These are phyloP conservation scores for Lasiurus cinereus DNA, from an alignment of 2,113 vertebrate genomes.

Conservation along the genomic window DNA sequence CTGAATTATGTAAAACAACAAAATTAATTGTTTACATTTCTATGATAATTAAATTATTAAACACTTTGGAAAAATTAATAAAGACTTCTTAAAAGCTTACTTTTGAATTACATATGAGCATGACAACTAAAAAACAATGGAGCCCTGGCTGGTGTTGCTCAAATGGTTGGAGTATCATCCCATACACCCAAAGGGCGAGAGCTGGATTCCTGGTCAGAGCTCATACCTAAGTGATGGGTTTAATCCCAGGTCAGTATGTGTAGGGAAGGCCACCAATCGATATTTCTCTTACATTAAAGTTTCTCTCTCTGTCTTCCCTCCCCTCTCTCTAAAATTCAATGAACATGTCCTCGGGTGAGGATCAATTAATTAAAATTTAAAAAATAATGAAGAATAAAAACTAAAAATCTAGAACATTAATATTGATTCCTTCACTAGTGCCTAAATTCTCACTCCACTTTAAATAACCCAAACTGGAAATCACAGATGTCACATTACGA, in stretches of 20 bases:
- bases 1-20: not conserved
- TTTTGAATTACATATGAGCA: constrained; percentile 16
- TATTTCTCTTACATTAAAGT: not conserved
- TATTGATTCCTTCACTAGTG: not conserved
- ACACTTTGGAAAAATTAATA: constrained; percentile 14
- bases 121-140: not conserved
- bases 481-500: not conserved
- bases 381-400: not conserved
- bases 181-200: not conserved
- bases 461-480: not conserved
- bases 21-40: not conserved
- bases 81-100: constrained; percentile 3
- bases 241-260: not conserved
- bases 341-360: not conserved
- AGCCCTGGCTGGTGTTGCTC: not conserved
- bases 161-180: not conserved
- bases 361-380: not conserved
- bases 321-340: not conserved
- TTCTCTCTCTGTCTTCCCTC: not conserved
- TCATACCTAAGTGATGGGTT: not conserved
- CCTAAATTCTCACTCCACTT: not conserved
- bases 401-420: not conserved
- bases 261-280: not conserved
- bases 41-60: constrained; percentile 3
- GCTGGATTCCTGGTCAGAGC: not conserved